A percentile compares a stretch with the other conserved stretches of the same genome.
phyloP scores from a whole-genome alignment of 1,140 invertebrate species.

The Apocrypta bakeri region DNA sequence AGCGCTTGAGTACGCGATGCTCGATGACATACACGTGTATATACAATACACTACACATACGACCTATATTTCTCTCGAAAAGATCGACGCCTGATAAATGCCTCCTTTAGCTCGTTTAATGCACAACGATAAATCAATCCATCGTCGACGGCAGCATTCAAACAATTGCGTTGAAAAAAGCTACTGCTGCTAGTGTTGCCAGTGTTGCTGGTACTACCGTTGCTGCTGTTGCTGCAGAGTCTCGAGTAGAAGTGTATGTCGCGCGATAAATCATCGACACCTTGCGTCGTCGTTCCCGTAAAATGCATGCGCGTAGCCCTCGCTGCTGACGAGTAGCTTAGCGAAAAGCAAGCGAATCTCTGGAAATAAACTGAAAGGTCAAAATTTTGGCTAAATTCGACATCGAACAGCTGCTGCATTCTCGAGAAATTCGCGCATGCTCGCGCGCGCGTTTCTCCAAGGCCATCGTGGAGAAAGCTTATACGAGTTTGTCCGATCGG shows the following conservation, averaged over 20 bases:
- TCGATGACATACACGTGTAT: neutral
- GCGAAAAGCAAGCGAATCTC: no score
- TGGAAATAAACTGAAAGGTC: no score
- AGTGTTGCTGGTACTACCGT: no score
- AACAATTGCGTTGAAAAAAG: slow-evolving; percentile 6
- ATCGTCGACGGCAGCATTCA: neutral
- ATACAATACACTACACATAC: neutral
- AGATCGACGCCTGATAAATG: slow-evolving; percentile 14
- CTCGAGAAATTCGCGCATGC: neutral
- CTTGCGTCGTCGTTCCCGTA: neutral
- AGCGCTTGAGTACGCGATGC: neutral
- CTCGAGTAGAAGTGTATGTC: no score
- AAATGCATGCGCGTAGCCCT: neutral
- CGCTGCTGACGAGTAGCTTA: neutral
- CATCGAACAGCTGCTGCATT: neutral
- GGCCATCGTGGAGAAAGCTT: neutral
- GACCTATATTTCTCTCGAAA: neutral
- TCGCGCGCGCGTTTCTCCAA: neutral
- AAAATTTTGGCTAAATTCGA: no score
- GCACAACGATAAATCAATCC: slow-evolving; percentile 42
- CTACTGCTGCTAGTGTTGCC: no score
- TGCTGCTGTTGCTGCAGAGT: no score
- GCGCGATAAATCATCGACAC: slow-evolving; percentile 20
- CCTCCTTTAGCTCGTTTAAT: slow-evolving; percentile 29
- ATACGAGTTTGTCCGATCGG: slow-evolving; percentile 1